A percentile compares a stretch with the other conserved stretches of the same genome.
These are phyloP conservation scores for Aurelia aurita complex sp. Pacific DNA, from an alignment of 30 jellyfish, hydroid and myxozoan species.

Conservation along the genomic window DNA sequence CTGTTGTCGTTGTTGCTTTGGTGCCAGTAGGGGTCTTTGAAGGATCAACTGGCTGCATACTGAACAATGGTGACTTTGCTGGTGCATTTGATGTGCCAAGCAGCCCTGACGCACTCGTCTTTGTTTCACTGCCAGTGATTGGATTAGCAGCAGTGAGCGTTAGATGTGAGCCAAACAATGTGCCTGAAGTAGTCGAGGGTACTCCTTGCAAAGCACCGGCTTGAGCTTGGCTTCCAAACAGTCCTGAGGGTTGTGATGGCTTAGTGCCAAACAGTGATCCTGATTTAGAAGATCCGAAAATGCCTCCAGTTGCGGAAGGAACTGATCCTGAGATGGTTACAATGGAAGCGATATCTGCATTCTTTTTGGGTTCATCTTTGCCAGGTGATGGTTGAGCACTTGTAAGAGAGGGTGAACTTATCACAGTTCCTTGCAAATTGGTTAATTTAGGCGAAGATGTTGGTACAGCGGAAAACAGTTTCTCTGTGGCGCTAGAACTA, in stretches of 20 bases:
- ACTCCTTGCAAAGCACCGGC: not conserved
- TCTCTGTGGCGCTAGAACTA: not conserved
- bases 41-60: not conserved
- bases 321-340: not conserved
- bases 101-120: not conserved
- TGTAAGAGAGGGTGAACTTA: not conserved
- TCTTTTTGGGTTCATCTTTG: not conserved
- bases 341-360: not conserved
- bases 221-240: conserved; percentile 34
- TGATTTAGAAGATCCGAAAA: not conserved
- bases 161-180: conserved; percentile 9
- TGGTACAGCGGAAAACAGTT: not conserved
- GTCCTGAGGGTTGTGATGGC: conserved; percentile 36
- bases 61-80: conserved; percentile 19
- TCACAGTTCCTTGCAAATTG: not conserved
- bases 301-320: not conserved
- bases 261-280: not conserved
- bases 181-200: not conserved
- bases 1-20: not conserved
- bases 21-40: not conserved
- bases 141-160: conserved; percentile 1
- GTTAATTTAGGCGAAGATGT: not conserved
- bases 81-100: conserved; percentile 44
- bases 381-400: not conserved
- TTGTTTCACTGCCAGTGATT: not conserved